Percentiles rank a stretch among this genome's conserved stretches.
These are phyloP conservation scores for Speoplatyrhinus poulsoni DNA, from an alignment of 2,113 vertebrate species.

Conservation along the genomic window DNA sequence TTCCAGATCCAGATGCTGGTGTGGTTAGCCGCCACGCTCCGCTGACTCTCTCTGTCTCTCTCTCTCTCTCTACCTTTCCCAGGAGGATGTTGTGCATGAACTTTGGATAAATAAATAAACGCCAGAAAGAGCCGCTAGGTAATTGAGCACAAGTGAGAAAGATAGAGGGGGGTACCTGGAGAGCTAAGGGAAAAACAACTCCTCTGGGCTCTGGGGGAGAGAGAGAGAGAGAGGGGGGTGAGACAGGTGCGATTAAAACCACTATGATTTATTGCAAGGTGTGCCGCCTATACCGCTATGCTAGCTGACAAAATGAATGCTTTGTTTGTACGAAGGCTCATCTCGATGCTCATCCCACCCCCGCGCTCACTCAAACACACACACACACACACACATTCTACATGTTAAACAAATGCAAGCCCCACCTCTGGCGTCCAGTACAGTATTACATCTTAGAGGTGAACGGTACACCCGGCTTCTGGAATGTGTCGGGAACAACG, in stretches of 20 bases:
- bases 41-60: constrained; percentile 66
- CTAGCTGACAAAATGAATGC: constrained; percentile 78
- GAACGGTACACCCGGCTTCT: too few relatives aligned
- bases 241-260: constrained; percentile 97
- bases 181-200: constrained; percentile 9
- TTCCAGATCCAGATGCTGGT: constrained; percentile 79
- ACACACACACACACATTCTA: constrained; percentile 9
- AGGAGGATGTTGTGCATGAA: constrained; percentile 87
- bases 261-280: constrained; percentile 92
- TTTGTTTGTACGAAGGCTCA: constrained; percentile 70
- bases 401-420: too few relatives aligned
- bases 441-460: too few relatives aligned
- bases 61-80: constrained; percentile 57
- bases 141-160: constrained; percentile 88
- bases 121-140: constrained; percentile 88
- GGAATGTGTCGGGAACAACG: too few relatives aligned
- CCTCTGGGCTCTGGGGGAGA: background rate
- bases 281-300: constrained; percentile 73
- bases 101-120: constrained; percentile 95
- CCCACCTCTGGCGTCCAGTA: too few relatives aligned
- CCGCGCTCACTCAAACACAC: constrained; percentile 14
- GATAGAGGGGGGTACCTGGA: constrained; percentile 71
- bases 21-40: constrained; percentile 82
- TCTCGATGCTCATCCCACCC: constrained; percentile 65
- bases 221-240: constrained; percentile 32